Percentiles rank a stretch among this genome's conserved stretches.
phyloP scores from a whole-genome alignment of 2,888 invertebrate genomes.

The Caenorhabditis drosophilae region DNA sequence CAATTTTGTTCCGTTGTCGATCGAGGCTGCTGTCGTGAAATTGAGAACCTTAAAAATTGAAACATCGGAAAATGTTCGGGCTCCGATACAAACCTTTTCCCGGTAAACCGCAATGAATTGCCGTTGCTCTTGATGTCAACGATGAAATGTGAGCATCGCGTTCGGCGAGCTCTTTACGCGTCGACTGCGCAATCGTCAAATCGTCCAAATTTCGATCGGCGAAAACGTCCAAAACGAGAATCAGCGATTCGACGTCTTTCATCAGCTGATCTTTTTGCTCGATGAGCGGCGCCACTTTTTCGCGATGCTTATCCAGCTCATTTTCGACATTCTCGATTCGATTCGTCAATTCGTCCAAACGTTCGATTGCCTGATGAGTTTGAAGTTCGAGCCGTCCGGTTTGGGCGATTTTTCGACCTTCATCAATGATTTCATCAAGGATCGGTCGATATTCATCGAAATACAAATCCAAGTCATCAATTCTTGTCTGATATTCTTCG shows the following conservation, averaged over 20 bases:
- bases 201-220: constrained; percentile 32
- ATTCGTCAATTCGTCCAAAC: constrained; percentile 55
- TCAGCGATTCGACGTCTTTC: constrained; percentile 28
- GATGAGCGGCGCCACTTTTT: constrained; percentile 23
- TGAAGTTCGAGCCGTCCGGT: constrained; percentile 61
- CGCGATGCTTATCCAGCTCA: constrained; percentile 30
- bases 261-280: constrained; percentile 31
- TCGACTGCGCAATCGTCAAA: constrained; percentile 33
- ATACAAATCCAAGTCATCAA: constrained; percentile 38
- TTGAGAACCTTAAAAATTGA: no score
- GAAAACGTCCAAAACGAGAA: constrained; percentile 31
- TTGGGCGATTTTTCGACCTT: constrained; percentile 58
- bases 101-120: constrained; percentile 52
- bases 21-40: constrained; percentile 42
- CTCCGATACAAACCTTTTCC: no score
- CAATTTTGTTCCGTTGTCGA: constrained; percentile 41
- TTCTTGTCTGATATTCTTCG: constrained; percentile 34
- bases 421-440: constrained; percentile 55
- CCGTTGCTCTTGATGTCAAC: constrained; percentile 50
- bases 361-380: constrained; percentile 58
- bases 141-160: constrained; percentile 49
- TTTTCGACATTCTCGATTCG: constrained; percentile 31
- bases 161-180: constrained; percentile 54
- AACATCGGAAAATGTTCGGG: no score
- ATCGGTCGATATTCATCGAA: constrained; percentile 36